Conservation (phyloP, 2,113 vertebrate genomes). For the Scopus umbretta region DNA sequence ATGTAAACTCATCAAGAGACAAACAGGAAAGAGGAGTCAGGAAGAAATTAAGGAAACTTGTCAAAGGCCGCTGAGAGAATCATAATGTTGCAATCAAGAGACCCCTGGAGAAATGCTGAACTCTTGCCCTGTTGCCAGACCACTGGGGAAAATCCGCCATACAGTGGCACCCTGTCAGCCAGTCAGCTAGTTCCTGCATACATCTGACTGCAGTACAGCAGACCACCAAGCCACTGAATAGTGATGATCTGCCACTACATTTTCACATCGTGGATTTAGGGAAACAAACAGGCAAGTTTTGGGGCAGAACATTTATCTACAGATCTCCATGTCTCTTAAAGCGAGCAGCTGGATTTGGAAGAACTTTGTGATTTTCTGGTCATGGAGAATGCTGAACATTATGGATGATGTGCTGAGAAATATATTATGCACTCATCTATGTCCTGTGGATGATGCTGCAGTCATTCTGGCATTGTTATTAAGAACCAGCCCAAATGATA, state of each 20-base stretch:
- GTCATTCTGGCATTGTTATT: not conserved
- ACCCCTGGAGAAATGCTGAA: not conserved
- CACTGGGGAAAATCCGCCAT: not conserved
- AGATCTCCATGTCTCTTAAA: not conserved
- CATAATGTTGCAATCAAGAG: not conserved
- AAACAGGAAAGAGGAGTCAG: not conserved
- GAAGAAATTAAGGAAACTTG: not conserved
- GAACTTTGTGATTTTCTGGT: not conserved
- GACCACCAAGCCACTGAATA: not conserved
- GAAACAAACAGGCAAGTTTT: not conserved
- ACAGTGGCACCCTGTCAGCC: not conserved
- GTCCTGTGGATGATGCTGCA: not conserved
- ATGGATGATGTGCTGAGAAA: not conserved
- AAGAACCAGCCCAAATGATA: slow-evolving; percentile 37
- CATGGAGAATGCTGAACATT: not conserved
- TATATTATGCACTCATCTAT: not conserved
- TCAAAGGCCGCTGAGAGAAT: not conserved
- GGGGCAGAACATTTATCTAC: not conserved
- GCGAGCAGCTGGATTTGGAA: not conserved
- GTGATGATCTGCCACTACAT: not conserved
- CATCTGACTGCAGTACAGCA: not conserved
- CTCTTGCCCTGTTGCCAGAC: not conserved
- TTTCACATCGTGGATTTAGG: not conserved
- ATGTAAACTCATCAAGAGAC: not conserved
- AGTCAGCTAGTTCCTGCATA: not conserved